phyloP scores from a whole-genome alignment of 2,888 invertebrate genomes.

The Meganola albula region DNA sequence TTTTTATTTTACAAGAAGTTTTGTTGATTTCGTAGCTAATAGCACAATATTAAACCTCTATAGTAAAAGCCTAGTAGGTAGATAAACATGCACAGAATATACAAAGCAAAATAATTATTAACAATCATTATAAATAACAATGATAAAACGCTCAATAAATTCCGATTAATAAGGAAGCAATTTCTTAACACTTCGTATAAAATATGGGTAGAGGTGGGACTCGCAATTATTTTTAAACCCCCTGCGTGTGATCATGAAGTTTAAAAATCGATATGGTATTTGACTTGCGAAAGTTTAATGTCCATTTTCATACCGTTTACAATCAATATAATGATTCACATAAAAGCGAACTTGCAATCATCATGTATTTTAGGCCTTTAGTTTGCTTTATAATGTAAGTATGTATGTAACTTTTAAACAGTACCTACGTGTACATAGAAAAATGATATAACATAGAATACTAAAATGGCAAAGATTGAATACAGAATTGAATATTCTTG shows the following conservation, averaged over 20 bases:
- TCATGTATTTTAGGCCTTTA: slow-evolving; percentile 29
- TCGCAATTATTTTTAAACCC: slow-evolving; percentile 49
- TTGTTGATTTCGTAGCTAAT: too few species aligned
- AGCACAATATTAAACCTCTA: too few species aligned
- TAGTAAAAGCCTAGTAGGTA: too few species aligned
- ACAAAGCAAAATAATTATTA: too few species aligned
- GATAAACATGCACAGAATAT: too few species aligned
- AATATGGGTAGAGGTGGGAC: slow-evolving; percentile 27
- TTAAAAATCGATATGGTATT: slow-evolving; percentile 45
- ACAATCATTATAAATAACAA: slow-evolving; percentile 22
- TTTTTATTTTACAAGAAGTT: slow-evolving; percentile 17
- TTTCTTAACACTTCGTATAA: slow-evolving; percentile 31
- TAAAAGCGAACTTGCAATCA: slow-evolving; percentile 30
- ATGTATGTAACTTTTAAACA: too few species aligned
- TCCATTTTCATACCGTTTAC: slow-evolving; percentile 47
- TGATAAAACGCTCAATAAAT: slow-evolving; percentile 37
- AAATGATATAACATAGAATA: too few species aligned
- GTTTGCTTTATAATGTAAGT: too few species aligned
- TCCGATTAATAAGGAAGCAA: slow-evolving; percentile 34
- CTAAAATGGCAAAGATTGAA: too few species aligned
- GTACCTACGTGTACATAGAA: too few species aligned
- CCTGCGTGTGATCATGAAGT: slow-evolving; percentile 34
- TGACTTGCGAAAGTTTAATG: slow-evolving; percentile 49
- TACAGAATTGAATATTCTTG: too few species aligned
- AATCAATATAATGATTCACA: slow-evolving; percentile 45